Evolutionary conservation across 2,797 vertebrate genomes (phyloP).

Genomic region (Ispidina picta): DNA sequence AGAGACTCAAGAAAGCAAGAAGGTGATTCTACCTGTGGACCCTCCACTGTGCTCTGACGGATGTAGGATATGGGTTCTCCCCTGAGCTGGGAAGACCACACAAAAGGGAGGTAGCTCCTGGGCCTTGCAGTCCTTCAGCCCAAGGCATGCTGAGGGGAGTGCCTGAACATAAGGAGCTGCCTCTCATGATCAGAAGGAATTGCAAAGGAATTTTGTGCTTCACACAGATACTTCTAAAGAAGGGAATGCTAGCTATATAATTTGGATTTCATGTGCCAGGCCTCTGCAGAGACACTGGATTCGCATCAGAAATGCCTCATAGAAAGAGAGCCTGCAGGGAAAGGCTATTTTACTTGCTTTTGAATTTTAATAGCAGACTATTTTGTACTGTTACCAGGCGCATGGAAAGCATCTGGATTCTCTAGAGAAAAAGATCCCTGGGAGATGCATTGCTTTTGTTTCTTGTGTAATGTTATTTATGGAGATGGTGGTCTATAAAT

Average conservation of each 20-base stretch:
- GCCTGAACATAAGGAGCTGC: neutral
- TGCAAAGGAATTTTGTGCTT: conserved; percentile 29
- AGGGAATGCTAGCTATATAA: conserved; percentile 17
- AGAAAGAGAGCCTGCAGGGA: conserved; percentile 45
- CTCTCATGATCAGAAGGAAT: neutral
- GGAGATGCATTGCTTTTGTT: neutral
- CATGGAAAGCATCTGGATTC: conserved; percentile 32
- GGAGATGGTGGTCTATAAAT: neutral
- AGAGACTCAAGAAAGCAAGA: neutral
- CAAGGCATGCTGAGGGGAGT: neutral
- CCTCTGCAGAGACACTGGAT: conserved; percentile 39
- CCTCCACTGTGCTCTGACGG: neutral
- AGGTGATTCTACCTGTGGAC: neutral
- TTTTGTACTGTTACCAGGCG: neutral
- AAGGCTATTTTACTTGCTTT: conserved; percentile 58
- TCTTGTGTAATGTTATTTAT: neutral
- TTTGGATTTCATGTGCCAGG: conserved; percentile 45
- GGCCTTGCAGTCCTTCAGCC: neutral
- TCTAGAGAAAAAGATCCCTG: conserved; percentile 16
- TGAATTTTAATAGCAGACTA: conserved; percentile 48
- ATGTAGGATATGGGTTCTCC: neutral
- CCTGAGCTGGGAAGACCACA: accelerated
- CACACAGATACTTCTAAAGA: conserved; percentile 14
- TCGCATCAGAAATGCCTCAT: conserved; percentile 52
- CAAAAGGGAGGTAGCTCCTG: neutral